Base-by-base conservation (phyloP, 2,888 invertebrate genomes). In the Tiliacea aurago region DNA sequence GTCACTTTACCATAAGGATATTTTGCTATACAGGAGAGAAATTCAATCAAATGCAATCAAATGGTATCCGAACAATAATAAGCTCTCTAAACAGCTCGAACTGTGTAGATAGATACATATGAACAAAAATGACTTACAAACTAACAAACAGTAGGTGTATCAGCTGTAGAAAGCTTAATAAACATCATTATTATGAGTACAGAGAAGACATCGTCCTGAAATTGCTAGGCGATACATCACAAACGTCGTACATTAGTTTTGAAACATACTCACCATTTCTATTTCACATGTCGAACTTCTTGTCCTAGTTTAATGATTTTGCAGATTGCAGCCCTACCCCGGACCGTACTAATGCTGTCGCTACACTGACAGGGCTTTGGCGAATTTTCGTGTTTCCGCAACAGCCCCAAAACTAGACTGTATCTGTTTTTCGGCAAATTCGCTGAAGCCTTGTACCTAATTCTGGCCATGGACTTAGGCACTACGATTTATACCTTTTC, bases 291-390 rank as follows among this genome's bases (percentile, higher is more conserved):
- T 61, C 61, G 33, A 76, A 78, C 53, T 62, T 61, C 15, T 61
- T 70, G 75, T 76, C 20, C 55, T 49, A 49, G 71, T 79, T 71
- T 76, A 76, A 79, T 79, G 76, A 76, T 76, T 76, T 79, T 76
- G 43, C 49, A 62, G 61, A 78, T 76, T 43, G 47, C 41, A 43
- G 79, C 33, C 28, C 43, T 77, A 15, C 43, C 28, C 53, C 15
- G 49, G 61, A 49, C 43, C 41, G 5, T 23, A 13, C 33, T 71
- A 76, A 62, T 61, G 72, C 79, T 62, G 72, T 18, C 10, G 79
- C 47, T 62, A 78, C 79, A 76, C 76, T 43, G 23, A 41, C n/a
- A 13, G 41, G 2, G 23, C 23, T 23, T 33, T 7, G 9, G 11
- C 18, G 43, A 49, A 33, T 55, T 47, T 74, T 67, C 0, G 1